A percentile compares a stretch with the other conserved stretches of the same genome.
phyloP scores from a whole-genome alignment of 2,113 vertebrate genomes.

The Rhodinocichla rosea region DNA sequence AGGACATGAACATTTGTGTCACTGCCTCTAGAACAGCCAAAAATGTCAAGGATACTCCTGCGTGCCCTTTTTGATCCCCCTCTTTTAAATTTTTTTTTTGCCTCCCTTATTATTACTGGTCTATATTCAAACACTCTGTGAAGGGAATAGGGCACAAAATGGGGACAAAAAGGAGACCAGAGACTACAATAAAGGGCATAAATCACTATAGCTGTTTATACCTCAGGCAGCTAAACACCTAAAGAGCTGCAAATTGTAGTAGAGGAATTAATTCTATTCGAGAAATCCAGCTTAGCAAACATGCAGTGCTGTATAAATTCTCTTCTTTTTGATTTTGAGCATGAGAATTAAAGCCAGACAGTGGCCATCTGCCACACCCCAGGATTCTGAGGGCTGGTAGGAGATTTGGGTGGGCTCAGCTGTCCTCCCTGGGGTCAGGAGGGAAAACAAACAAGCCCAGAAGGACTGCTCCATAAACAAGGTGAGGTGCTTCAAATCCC shows the following conservation, averaged over 20 bases:
- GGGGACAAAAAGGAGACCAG: background rate
- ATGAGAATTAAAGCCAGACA: background rate
- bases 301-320: background rate
- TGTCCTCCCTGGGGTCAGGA: background rate
- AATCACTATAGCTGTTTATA: background rate
- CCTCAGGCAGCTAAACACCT: background rate
- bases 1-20: background rate
- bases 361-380: background rate
- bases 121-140: background rate
- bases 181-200: background rate
- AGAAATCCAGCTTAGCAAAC: background rate
- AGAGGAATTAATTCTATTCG: background rate
- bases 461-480: background rate
- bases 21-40: background rate
- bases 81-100: background rate
- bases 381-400: background rate
- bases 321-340: background rate
- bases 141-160: background rate
- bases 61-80: background rate
- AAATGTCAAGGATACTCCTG: slow-evolving; percentile 39
- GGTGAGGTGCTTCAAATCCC: background rate
- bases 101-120: background rate
- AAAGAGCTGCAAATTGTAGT: background rate
- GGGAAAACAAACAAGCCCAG: background rate
- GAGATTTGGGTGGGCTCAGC: background rate